phyloP scores from a whole-genome alignment of 2,888 invertebrate genomes.

The Koerneria pararmatus region DNA sequence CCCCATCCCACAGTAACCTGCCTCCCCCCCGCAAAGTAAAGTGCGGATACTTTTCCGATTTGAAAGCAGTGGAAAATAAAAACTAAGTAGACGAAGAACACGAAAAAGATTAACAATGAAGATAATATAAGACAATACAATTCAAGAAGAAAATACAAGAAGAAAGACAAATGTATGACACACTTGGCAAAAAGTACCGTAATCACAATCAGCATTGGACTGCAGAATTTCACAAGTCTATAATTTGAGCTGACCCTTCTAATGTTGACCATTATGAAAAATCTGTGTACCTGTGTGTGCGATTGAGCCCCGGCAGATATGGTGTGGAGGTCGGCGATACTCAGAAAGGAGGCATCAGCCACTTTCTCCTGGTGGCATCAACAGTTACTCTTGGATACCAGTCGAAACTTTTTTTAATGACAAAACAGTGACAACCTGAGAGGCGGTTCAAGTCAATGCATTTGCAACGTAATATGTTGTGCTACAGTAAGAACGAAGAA shows the following conservation, averaged over 20 bases:
- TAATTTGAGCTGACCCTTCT: neutral
- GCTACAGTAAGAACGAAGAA: neutral
- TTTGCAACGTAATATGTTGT: neutral
- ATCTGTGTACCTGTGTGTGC: slow-evolving; percentile 27
- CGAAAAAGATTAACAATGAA: neutral
- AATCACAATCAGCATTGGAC: too few relatives aligned
- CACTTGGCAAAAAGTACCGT: neutral
- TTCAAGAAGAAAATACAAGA: neutral
- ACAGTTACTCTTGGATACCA: neutral
- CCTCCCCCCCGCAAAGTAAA: too few relatives aligned
- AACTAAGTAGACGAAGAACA: too few relatives aligned
- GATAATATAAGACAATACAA: neutral
- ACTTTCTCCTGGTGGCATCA: slow-evolving; percentile 23
- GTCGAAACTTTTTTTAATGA: slow-evolving; percentile 2
- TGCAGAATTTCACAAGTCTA: too few relatives aligned
- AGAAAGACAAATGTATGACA: neutral
- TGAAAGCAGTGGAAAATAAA: too few relatives aligned
- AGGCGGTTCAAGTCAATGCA: neutral
- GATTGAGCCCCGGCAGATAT: slow-evolving; percentile 40
- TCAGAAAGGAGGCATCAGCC: slow-evolving; percentile 30
- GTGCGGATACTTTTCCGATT: too few relatives aligned
- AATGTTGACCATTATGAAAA: neutral
- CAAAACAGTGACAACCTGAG: neutral
- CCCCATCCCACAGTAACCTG: too few relatives aligned
- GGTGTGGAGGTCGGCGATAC: slow-evolving; percentile 56